Conservation (phyloP, 2,888 invertebrate species). For the Drosophila paracracens region DNA sequence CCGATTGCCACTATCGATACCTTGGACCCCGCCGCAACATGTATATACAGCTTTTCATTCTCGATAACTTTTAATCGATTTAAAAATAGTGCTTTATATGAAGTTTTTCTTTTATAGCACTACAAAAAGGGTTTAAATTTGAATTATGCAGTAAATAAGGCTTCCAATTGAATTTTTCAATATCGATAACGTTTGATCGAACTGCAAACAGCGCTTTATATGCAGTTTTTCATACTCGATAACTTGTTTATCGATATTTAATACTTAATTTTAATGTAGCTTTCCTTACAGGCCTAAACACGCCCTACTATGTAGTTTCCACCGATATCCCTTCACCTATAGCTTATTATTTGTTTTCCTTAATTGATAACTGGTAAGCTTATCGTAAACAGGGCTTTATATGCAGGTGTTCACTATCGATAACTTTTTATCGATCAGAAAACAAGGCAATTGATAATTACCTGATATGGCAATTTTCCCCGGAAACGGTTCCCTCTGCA, state of each 20-base stretch:
- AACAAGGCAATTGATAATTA: slow-evolving; percentile 13
- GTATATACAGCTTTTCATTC: background rate
- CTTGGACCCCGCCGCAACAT: no score
- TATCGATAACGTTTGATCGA: background rate
- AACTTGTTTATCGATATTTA: background rate
- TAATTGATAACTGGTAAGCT: background rate
- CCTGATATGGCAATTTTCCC: slow-evolving; percentile 3
- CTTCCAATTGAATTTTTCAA: background rate
- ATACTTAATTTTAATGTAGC: background rate
- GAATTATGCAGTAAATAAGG: background rate
- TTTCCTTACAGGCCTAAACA: background rate
- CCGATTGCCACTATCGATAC: no score
- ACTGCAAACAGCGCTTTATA: background rate
- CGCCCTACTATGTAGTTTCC: no score
- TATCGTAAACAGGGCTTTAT: background rate
- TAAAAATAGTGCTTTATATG: background rate
- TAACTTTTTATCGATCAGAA: background rate
- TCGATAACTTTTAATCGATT: background rate
- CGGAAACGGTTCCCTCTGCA: slow-evolving; percentile 12
- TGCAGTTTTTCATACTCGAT: background rate
- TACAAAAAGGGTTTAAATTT: background rate
- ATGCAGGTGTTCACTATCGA: background rate
- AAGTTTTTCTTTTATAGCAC: background rate
- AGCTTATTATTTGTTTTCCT: background rate
- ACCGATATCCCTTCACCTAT: no score